Base-by-base conservation (phyloP, 2,113 vertebrate species). In the Oryzias woworae region DNA sequence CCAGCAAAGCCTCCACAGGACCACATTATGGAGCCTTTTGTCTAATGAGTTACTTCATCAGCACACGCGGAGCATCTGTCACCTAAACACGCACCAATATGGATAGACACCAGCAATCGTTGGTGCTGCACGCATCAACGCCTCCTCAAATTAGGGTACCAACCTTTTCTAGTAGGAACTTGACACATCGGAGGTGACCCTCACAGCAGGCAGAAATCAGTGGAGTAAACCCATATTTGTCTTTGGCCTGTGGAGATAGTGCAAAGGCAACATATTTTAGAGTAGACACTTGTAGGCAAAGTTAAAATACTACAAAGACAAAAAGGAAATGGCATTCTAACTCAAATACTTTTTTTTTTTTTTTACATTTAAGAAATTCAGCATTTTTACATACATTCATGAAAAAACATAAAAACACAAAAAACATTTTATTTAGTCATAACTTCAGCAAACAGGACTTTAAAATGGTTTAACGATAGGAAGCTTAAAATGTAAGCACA, bases 81-180 rank as follows among this genome's bases (percentile, higher is more conserved):
- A 76, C 58, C 41, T 63, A 43, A 46, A 58, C 64, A 59, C 46
- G 60, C 49, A 50, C 58, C 8, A 54, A 44, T 10, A 53, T 48
- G 36, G 64, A 67, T 62, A 57, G 75, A 61, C 74, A 50, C 31
- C 49, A 1, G 20, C 50, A 16, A 26, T 17, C 42, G n/a, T 51
- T 6, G 50, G 42, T 55, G 53, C 51, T 46, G 22, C 14, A 23
- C 41, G 4, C 43, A 26, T 41, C 20, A n/a, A 50, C 12, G 26
- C 4, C 43, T 16, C 44, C 31, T 50, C 7, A 50, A 53, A 73
- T 20, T 26, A 41, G 45, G 17, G 53, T 24, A 79, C 92, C 89
- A 82, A 99, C 97, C 96, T 96, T 95, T 82, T 95, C 96, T 80
- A 99, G 91, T 88, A 99, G 95, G 82, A 98, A 83, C 91, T 94